Percentiles rank a stretch among this genome's conserved stretches.
These are phyloP conservation scores for Crotalus viridis DNA, from an alignment of 2,113 vertebrate species.

Conservation along the genomic window DNA sequence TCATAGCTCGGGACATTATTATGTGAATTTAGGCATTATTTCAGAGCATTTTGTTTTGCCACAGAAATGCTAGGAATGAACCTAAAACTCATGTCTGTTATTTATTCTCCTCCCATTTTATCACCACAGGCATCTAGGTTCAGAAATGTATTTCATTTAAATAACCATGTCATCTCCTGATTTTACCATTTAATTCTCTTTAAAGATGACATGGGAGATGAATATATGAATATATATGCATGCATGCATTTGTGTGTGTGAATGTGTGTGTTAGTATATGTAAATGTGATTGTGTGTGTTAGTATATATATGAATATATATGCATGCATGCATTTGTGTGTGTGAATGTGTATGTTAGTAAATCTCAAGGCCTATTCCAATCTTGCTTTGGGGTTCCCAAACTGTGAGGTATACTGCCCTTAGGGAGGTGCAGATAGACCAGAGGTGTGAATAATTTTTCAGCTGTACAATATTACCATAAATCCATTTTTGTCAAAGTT, in stretches of 20 bases:
- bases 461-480: neutral
- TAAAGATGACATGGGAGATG: neutral
- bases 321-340: too few relatives aligned
- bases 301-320: neutral
- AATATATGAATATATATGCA: neutral
- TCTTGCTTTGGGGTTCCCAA: too few relatives aligned
- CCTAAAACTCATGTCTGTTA: neutral
- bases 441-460: neutral
- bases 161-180: neutral
- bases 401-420: too few relatives aligned
- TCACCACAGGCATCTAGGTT: neutral
- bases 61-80: neutral
- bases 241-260: neutral
- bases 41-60: neutral
- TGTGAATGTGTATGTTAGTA: neutral
- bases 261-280: neutral
- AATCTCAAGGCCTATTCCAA: neutral
- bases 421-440: neutral
- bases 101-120: neutral
- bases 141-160: neutral
- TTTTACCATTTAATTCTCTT: neutral
- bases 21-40: neutral
- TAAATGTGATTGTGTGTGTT: neutral
- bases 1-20: neutral
- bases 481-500: neutral